Evolutionary conservation across 2,113 vertebrate genomes (phyloP).

Genomic region (Menidia beryllina): DNA sequence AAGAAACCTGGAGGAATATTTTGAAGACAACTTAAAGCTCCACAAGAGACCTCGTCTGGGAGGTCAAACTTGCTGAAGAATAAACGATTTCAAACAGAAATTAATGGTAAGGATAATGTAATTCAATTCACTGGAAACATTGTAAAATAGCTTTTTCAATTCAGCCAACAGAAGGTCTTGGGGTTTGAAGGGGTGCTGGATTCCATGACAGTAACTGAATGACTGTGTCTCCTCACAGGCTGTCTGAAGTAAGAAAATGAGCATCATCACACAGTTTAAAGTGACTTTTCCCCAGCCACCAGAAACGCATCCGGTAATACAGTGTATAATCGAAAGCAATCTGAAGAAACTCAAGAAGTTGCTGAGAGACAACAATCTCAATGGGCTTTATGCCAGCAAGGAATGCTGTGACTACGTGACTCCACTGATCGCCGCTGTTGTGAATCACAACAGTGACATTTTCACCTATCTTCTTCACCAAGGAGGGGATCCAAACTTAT

Average conservation of each 20-base stretch:
- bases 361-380: conserved; percentile 9
- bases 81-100: too few species aligned
- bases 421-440: conserved; percentile 58
- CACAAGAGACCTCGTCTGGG: too few species aligned
- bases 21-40: too few species aligned
- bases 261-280: neutral
- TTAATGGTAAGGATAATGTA: too few species aligned
- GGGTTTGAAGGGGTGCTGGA: too few species aligned
- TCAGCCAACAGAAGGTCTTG: too few species aligned
- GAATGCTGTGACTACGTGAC: conserved; percentile 33
- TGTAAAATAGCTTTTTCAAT: too few species aligned
- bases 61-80: too few species aligned
- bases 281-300: neutral
- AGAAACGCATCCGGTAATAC: conserved; percentile 56
- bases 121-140: too few species aligned
- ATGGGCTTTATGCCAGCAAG: conserved; percentile 38
- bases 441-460: conserved; percentile 4
- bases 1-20: too few species aligned
- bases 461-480: conserved; percentile 23
- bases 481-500: conserved; percentile 12
- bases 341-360: neutral
- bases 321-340: conserved; percentile 42
- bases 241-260: conserved; percentile 23
- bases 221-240: conserved; percentile 13
- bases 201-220: too few species aligned